Evolutionary conservation across 2,113 vertebrate species (phyloP), one percentile per base, ranked within the genome.

Genomic region (Zingel zingel): DNA sequence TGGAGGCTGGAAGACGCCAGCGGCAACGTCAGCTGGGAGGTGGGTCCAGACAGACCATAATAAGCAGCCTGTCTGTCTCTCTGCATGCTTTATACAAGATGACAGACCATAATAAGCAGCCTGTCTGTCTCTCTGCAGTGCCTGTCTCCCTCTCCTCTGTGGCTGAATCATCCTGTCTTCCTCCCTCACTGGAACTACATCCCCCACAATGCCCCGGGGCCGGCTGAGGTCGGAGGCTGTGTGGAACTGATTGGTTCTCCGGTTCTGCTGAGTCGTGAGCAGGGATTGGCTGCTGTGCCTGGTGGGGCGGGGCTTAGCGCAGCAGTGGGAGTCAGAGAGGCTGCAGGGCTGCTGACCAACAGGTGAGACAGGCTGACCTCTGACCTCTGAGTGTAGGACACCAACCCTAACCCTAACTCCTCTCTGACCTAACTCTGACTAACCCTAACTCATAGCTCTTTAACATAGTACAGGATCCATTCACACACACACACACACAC

Each of bases 181-280:
- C 95, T 98, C 43, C 96, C 95, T 14, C 92, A 94, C 70, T 98
- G 97, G 97, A 95, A 95, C 62, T 98, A 96, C 59, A 95, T 97
- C 84, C 95, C 96, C 82, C 94, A 94, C 3, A 27, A 83, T 93
- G 81, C 90, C 76, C 15, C 39, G 0, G 91, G 77, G 30, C 77
- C 45, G 36, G 86, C 75, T 0, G 6, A 77, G 15, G 54, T 23
- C 1, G 86, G 93, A 7, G 95, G 96, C 1, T 92, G 90, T 0
- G 1, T 97, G 79, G 97, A 98, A 91, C 89, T 97, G 65, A 82
- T 96, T 74, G 82, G 84, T 15, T 84, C 94, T 50, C 96, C 96
- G 11, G 51, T 95, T 36, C 91, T 91, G 2, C 85, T 97, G 57
- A 76, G 75, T 53, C 51, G 82, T 57, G 30, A 62, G 16, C 86